A percentile compares a stretch with the other conserved stretches of the same genome.
Evolutionary conservation across 2,888 invertebrate genomes (phyloP).

Genomic region (Polymixis flavicincta): DNA sequence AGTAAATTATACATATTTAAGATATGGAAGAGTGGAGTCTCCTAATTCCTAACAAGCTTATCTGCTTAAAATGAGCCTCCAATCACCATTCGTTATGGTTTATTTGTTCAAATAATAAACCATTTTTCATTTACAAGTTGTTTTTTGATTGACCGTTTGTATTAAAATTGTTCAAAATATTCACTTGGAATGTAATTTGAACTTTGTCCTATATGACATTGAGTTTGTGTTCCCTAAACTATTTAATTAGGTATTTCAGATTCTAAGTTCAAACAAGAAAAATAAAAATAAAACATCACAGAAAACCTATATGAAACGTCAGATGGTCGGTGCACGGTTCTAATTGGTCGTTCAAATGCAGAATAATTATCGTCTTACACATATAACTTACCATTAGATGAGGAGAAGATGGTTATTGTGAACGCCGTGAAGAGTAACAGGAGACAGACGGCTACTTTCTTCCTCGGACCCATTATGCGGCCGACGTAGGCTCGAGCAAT

Average conservation of each 20-base stretch:
- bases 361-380: not conserved
- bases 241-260: not conserved
- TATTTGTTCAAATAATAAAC: not conserved
- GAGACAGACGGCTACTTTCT: constrained; percentile 35
- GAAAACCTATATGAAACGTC: too few relatives aligned
- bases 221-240: too few relatives aligned
- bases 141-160: too few relatives aligned
- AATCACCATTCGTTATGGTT: not conserved
- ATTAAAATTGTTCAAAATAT: too few relatives aligned
- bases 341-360: not conserved
- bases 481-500: constrained; percentile 20
- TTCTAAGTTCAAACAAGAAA: not conserved
- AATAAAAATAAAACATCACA: too few relatives aligned
- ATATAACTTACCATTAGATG: constrained; percentile 46
- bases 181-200: not conserved
- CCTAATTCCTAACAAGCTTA: not conserved
- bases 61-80: not conserved
- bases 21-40: not conserved
- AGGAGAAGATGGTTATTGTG: constrained; percentile 22
- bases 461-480: constrained; percentile 37
- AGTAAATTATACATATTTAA: not conserved
- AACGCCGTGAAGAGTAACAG: constrained; percentile 30
- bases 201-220: not conserved
- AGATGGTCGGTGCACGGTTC: too few relatives aligned
- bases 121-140: not conserved